These are phyloP conservation scores for Spilosoma lubricipeda DNA, from an alignment of 2,888 invertebrate species.

Conservation along the genomic window DNA sequence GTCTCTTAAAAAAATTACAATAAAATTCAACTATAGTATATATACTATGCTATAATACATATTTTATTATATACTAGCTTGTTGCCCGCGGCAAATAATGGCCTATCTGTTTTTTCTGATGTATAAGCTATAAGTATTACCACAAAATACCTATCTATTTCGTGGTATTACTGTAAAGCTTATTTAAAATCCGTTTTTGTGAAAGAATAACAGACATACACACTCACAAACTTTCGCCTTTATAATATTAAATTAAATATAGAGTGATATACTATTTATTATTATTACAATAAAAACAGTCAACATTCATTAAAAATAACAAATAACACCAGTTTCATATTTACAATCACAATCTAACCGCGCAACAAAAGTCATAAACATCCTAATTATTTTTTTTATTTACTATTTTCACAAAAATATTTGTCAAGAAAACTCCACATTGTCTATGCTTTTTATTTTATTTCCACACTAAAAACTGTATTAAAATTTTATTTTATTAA, in stretches of 20 bases:
- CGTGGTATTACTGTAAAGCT: too few relatives aligned
- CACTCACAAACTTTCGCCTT: too few relatives aligned
- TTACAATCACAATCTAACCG: neutral
- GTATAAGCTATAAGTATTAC: too few relatives aligned
- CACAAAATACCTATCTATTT: too few relatives aligned
- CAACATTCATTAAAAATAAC: neutral
- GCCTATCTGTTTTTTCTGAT: too few relatives aligned
- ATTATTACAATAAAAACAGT: neutral
- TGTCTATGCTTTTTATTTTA: neutral
- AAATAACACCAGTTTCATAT: neutral
- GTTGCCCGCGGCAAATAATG: too few relatives aligned
- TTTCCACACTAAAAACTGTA: neutral
- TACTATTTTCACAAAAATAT: neutral
- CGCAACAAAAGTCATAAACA: neutral
- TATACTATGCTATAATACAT: neutral
- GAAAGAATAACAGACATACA: too few relatives aligned
- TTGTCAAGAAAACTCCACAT: neutral
- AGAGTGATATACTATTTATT: neutral
- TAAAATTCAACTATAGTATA: neutral
- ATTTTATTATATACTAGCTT: neutral
- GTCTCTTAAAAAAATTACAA: neutral
- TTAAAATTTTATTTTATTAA: neutral
- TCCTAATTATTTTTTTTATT: neutral
- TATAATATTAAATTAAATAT: too few relatives aligned
- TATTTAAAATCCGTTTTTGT: too few relatives aligned